Evolutionary conservation across 2,797 vertebrate genomes (phyloP), one percentile per base, ranked within the genome.

Genomic region (Erithacus rubecula): DNA sequence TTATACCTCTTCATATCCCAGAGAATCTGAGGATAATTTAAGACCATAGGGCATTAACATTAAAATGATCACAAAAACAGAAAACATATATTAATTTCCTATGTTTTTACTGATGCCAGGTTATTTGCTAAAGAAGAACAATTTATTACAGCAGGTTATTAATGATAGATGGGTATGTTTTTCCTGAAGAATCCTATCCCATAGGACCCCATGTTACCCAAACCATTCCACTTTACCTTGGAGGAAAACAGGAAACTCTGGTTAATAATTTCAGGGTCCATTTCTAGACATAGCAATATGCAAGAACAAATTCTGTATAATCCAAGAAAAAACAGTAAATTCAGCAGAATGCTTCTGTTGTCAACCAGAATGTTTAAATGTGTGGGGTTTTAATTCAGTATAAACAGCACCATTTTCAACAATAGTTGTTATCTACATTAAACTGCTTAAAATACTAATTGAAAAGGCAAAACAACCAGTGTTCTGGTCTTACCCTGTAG

Each of bases 401-500:
- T n/a, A 71, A 91, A 83, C 12, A 83, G 36, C 7, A 69, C 11
- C 3, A 36, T 56, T 86, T 94, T 70, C 41, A 88, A 76, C 34
- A 76, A 63, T 0, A 83, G 23, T 29, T 63, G 21, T 68, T 80
- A 68, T 22, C 49, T 82, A 36, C 27, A 18, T 67, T 75, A 43
- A 84, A 67, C 24, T 82, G 29, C 59, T 93, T 86, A 75, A 82
- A 86, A 89, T 46, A 87, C 5, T 44, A 60, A 76, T 5, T 52
- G 49, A 36, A 36, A 77, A 83, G 69, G 46, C 69, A 90, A 95
- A 90, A 67, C 12, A 63, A 75, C 16, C 75, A 83, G 13, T 67
- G 20, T 3, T 46, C 37, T 74, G 34, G 43, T 96, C 98, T 98
- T 97, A 99, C 98, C 98, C 96, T 97, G 96, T 76, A 98, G 97